Evolutionary conservation across 2,888 invertebrate species (phyloP).

Genomic region (Timema podura): DNA sequence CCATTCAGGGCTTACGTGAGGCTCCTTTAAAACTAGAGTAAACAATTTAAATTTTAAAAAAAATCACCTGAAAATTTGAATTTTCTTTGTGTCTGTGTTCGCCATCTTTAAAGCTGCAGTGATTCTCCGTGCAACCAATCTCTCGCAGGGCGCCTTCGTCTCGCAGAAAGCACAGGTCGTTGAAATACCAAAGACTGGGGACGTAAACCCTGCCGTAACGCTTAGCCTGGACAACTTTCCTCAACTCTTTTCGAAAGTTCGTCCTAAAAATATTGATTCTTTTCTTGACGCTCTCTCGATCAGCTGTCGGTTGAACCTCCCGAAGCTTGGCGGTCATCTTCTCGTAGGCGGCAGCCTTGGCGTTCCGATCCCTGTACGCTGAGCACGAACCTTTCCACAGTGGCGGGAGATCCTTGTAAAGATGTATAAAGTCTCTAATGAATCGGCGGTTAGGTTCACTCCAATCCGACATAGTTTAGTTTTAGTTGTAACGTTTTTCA

Average conservation of each 20-base stretch:
- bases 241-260: conserved; percentile 31
- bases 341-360: conserved; percentile 28
- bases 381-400: conserved; percentile 28
- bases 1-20: too few species aligned
- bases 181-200: conserved; percentile 34
- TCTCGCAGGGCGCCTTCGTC: not conserved
- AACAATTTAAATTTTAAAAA: too few species aligned
- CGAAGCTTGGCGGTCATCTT: conserved; percentile 27
- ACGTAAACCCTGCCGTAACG: conserved; percentile 19
- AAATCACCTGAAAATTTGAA: too few species aligned
- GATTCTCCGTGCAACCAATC: too few species aligned
- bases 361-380: conserved; percentile 27
- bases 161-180: conserved; percentile 1
- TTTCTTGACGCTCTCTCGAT: conserved; percentile 28
- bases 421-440: conserved; percentile 26
- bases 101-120: too few species aligned
- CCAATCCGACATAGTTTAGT: not conserved
- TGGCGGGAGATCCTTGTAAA: conserved; percentile 28
- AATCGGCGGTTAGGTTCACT: not conserved
- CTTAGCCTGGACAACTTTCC: conserved; percentile 17
- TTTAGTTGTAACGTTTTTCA: too few species aligned
- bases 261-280: conserved; percentile 32
- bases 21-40: too few species aligned
- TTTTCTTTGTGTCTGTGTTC: too few species aligned
- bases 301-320: conserved; percentile 28